These are phyloP conservation scores for Hippopotamus amphibius DNA, from an alignment of 2,113 vertebrate species.

Conservation along the genomic window DNA sequence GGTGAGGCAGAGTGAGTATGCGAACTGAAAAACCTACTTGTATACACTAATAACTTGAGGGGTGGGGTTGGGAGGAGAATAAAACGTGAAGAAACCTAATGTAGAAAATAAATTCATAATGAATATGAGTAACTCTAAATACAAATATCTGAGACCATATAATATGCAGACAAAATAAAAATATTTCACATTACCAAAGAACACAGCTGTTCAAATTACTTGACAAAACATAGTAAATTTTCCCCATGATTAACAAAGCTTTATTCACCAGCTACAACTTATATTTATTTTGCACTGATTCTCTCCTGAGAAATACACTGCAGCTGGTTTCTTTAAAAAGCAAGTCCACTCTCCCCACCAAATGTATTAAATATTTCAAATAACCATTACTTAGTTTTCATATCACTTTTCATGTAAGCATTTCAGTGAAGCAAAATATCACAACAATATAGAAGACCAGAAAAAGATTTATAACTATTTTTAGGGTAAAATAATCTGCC, in stretches of 20 bases:
- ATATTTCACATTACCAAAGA: constrained; percentile 5
- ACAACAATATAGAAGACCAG: not conserved
- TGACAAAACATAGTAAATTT: not conserved
- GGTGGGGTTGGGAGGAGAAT: too few species aligned
- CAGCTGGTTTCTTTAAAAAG: not conserved
- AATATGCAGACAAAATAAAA: constrained; percentile 46
- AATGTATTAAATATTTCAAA: constrained; percentile 38
- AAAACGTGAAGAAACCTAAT: not conserved
- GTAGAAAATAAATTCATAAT: constrained; percentile 47
- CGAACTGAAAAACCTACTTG: not conserved
- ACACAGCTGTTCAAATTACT: not conserved
- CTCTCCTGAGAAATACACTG: not conserved
- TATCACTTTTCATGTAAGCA: not conserved
- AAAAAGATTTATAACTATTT: constrained; percentile 16
- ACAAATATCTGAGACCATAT: not conserved
- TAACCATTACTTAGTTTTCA: not conserved
- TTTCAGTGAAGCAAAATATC: not conserved
- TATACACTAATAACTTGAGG: not conserved
- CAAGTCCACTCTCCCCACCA: not conserved
- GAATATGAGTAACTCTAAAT: not conserved
- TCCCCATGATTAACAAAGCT: constrained; percentile 29
- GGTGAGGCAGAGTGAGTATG: not conserved
- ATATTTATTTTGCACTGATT: constrained; percentile 28
- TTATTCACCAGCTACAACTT: constrained; percentile 9
- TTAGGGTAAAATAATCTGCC: not conserved